Percentiles rank a stretch among this genome's conserved stretches.
These are phyloP conservation scores for Rousettus madagascariensis DNA, from an alignment of 2,797 vertebrate species.

Conservation along the genomic window DNA sequence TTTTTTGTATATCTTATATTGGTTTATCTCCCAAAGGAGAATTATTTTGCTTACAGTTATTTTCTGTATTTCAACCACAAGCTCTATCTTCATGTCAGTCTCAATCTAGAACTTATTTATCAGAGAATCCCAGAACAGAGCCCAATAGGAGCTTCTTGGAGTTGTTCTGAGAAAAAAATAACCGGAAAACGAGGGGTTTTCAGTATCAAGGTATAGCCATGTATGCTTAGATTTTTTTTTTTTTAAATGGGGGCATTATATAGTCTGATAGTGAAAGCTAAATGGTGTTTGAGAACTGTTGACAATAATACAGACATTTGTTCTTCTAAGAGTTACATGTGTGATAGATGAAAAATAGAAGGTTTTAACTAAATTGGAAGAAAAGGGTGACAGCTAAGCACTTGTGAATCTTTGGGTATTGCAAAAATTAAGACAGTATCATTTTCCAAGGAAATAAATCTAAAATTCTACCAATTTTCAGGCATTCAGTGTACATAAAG, in stretches of 20 bases:
- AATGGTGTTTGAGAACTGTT: not conserved
- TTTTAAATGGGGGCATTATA: not conserved
- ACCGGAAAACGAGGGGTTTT: not conserved
- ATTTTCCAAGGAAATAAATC: conserved; percentile 18
- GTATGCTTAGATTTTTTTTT: not conserved
- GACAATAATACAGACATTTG: not conserved
- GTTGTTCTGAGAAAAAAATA: not conserved
- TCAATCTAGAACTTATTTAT: not conserved
- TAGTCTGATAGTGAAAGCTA: not conserved
- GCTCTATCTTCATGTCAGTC: not conserved
- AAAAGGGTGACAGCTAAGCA: not conserved
- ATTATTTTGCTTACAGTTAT: not conserved
- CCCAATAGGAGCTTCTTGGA: not conserved
- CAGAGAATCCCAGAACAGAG: not conserved
- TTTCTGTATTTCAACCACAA: not conserved
- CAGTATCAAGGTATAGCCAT: not conserved
- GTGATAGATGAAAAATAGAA: not conserved
- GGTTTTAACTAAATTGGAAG: not conserved
- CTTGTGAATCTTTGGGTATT: not conserved
- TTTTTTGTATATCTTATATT: not conserved
- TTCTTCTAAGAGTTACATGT: not conserved
- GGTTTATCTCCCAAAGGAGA: conserved; percentile 33
- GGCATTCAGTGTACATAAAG: not conserved
- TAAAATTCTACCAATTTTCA: conserved; percentile 16
- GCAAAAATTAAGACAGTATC: not conserved